These are phyloP conservation scores for Lepisosteus oculatus DNA, from an alignment of 2,113 vertebrate genomes.

Conservation along the genomic window DNA sequence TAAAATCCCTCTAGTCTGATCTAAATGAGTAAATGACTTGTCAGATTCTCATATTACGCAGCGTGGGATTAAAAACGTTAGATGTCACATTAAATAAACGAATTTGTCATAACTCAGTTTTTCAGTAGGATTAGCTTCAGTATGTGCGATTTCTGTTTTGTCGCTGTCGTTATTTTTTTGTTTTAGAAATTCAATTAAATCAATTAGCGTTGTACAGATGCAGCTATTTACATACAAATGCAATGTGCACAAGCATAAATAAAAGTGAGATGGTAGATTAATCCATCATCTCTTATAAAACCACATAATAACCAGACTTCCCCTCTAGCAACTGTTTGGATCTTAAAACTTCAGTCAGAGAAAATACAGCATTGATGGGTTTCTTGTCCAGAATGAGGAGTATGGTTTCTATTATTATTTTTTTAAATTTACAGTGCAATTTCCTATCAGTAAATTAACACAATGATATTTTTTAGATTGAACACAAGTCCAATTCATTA, in stretches of 20 bases:
- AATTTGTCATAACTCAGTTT: conserved; percentile 1
- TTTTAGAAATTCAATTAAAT: neutral
- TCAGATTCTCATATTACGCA: neutral
- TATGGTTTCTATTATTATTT: too few relatives aligned
- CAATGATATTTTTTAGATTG: too few relatives aligned
- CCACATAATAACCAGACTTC: neutral
- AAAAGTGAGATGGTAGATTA: neutral
- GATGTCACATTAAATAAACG: neutral
- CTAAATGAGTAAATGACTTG: neutral
- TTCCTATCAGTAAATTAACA: too few relatives aligned
- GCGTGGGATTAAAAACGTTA: neutral
- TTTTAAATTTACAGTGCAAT: too few relatives aligned
- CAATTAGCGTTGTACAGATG: neutral
- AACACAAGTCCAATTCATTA: too few relatives aligned
- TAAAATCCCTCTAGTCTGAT: neutral
- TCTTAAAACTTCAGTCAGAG: neutral
- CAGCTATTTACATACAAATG: neutral
- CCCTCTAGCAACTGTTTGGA: neutral
- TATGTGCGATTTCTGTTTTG: too few relatives aligned
- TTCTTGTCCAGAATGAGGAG: neutral
- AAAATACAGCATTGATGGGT: neutral
- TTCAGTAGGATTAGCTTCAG: neutral
- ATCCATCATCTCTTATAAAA: neutral
- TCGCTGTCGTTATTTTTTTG: neutral
- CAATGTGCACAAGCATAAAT: neutral